Evolutionary conservation across 2,888 invertebrate species (phyloP).

Genomic region (Dryobotodes eremita): DNA sequence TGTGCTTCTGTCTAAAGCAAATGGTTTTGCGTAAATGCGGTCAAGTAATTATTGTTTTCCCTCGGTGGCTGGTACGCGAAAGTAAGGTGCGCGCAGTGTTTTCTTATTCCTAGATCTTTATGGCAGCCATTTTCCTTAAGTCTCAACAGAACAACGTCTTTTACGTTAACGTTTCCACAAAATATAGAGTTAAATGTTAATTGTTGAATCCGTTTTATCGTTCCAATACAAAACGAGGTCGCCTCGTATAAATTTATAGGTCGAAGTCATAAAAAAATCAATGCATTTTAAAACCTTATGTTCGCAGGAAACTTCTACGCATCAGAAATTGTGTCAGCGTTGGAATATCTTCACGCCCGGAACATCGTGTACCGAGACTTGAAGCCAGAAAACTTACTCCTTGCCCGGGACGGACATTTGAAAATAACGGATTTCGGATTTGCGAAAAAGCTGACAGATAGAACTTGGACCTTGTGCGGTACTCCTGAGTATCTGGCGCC

Average conservation of each 20-base stretch:
- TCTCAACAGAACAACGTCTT: slow-evolving; percentile 4
- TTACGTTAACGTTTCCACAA: slow-evolving; percentile 4
- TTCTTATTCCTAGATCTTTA: slow-evolving; percentile 25
- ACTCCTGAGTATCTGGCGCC: slow-evolving; percentile 99
- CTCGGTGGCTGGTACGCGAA: slow-evolving; percentile 18
- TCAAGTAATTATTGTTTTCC: slow-evolving; percentile 53
- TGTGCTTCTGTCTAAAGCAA: slow-evolving; percentile 15
- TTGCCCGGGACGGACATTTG: slow-evolving; percentile 98
- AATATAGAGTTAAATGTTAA: slow-evolving; percentile 12
- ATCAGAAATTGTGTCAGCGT: slow-evolving; percentile 97
- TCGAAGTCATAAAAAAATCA: slow-evolving; percentile 47
- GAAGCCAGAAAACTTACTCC: slow-evolving; percentile 98
- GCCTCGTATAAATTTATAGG: slow-evolving; percentile 36
- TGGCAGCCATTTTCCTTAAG: slow-evolving; percentile 9
- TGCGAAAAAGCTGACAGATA: slow-evolving; percentile 97
- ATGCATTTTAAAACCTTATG: slow-evolving; percentile 55
- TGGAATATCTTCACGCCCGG: slow-evolving; percentile 98
- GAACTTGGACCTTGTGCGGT: slow-evolving; percentile 99
- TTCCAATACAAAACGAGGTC: slow-evolving; percentile 36
- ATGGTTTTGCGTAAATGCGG: slow-evolving; percentile 32
- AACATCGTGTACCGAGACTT: slow-evolving; percentile 97
- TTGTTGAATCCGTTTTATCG: slow-evolving; percentile 18
- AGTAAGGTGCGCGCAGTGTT: slow-evolving; percentile 27
- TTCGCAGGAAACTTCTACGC: slow-evolving; percentile 96
- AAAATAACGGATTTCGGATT: slow-evolving; percentile 99